These are phyloP conservation scores for Pollicipes pollicipes DNA, from an alignment of 1,140 invertebrate genomes.

Conservation along the genomic window DNA sequence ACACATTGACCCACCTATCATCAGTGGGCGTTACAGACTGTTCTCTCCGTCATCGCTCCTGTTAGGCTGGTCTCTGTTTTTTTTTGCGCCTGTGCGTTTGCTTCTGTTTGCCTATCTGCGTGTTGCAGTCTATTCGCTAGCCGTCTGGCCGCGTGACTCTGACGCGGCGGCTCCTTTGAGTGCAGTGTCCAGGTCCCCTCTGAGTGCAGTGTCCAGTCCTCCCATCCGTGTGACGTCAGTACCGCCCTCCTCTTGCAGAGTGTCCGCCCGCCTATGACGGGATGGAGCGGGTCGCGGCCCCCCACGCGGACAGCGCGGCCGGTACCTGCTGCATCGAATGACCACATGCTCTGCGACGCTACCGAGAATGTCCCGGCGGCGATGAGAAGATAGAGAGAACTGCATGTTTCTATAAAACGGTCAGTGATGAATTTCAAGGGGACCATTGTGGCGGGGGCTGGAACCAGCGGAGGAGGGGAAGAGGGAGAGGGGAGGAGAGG, in stretches of 20 bases:
- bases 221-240: conserved; percentile 13
- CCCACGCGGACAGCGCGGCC: conserved; percentile 65
- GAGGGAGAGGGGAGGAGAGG: background rate
- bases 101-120: conserved; percentile 8
- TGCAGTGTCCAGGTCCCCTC: conserved; percentile 21
- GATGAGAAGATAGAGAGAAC: conserved; percentile 79
- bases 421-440: conserved; percentile 36
- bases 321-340: conserved; percentile 88
- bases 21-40: too few species aligned
- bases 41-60: too few species aligned
- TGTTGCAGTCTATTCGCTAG: conserved; percentile 13
- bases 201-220: conserved; percentile 9
- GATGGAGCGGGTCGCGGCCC: conserved; percentile 84
- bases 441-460: conserved; percentile 1
- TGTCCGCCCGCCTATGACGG: conserved; percentile 80
- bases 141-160: conserved; percentile 21
- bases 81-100: too few species aligned
- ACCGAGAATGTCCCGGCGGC: conserved; percentile 77
- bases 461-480: too few species aligned
- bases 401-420: conserved; percentile 98
- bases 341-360: conserved; percentile 84
- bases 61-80: too few species aligned
- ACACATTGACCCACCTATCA: too few species aligned
- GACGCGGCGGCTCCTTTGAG: conserved; percentile 24
- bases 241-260: conserved; percentile 52